Conservation (phyloP, 2,888 invertebrate species). For the Minunthozetes semirufus region DNA sequence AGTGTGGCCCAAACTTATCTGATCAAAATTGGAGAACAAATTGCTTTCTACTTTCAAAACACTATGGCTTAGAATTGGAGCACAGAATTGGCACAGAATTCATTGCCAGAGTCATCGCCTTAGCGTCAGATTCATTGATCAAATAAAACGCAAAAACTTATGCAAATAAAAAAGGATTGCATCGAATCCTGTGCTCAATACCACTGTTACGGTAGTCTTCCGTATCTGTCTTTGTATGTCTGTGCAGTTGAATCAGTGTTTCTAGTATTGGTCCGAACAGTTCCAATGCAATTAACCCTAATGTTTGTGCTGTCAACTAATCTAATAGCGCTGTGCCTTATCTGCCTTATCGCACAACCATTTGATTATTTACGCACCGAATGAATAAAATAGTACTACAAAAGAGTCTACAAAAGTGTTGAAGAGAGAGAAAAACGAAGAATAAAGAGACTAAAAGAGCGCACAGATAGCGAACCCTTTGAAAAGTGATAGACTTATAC, state of each 20-base stretch:
- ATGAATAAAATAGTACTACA: slow-evolving; percentile 26
- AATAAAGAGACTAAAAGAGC: background rate
- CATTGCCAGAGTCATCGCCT: background rate
- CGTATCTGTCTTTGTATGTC: background rate
- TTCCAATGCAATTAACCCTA: slow-evolving; percentile 27
- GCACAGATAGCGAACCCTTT: background rate
- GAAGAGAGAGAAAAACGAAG: background rate
- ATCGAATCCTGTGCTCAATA: background rate
- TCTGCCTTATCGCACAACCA: slow-evolving; percentile 24
- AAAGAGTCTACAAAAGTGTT: slow-evolving; percentile 8
- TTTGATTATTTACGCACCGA: slow-evolving; percentile 14
- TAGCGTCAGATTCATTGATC: background rate
- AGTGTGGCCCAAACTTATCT: background rate
- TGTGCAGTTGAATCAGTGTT: background rate
- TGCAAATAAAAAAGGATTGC: slow-evolving; percentile 7
- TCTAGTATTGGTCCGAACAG: background rate
- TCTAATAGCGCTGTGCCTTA: background rate
- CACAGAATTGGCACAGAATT: background rate
- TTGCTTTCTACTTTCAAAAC: background rate
- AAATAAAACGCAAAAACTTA: slow-evolving; percentile 11
- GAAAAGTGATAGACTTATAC: background rate
- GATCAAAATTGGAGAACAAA: background rate
- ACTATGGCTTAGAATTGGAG: too few species aligned
- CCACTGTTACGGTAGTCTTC: background rate
- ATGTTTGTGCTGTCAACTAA: slow-evolving; percentile 11